phyloP scores from a whole-genome alignment of 2,797 vertebrate species.

The Nothura maculosa region DNA sequence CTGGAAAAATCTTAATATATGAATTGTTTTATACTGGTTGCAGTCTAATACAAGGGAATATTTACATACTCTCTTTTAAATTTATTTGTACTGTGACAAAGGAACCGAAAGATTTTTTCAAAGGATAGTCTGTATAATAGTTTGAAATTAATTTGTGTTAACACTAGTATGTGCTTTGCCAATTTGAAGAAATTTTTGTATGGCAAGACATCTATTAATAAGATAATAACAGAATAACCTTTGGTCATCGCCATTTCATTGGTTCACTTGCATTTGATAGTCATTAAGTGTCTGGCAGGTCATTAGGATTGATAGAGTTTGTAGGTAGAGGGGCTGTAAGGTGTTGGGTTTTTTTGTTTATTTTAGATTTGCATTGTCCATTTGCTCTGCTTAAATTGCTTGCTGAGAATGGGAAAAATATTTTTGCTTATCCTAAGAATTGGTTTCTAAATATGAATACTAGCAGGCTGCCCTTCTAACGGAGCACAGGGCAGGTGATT shows the following conservation, averaged over 20 bases:
- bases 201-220: background rate
- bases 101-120: background rate
- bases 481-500: background rate
- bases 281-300: background rate
- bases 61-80: background rate
- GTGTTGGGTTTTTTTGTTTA: background rate
- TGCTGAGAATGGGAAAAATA: background rate
- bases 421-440: background rate
- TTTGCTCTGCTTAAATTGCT: background rate
- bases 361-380: background rate
- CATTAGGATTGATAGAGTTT: background rate
- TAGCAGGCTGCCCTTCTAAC: background rate
- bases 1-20: background rate
- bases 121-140: background rate
- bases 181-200: rapidly evolving
- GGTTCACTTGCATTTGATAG: background rate
- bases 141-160: background rate
- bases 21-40: background rate
- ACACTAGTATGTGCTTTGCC: background rate
- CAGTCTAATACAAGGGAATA: background rate
- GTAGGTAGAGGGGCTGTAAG: background rate
- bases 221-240: background rate
- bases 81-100: background rate
- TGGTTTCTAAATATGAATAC: background rate
- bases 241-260: background rate